Conservation (phyloP, 2,888 invertebrate species). For the Ennomos fuscantarius region DNA sequence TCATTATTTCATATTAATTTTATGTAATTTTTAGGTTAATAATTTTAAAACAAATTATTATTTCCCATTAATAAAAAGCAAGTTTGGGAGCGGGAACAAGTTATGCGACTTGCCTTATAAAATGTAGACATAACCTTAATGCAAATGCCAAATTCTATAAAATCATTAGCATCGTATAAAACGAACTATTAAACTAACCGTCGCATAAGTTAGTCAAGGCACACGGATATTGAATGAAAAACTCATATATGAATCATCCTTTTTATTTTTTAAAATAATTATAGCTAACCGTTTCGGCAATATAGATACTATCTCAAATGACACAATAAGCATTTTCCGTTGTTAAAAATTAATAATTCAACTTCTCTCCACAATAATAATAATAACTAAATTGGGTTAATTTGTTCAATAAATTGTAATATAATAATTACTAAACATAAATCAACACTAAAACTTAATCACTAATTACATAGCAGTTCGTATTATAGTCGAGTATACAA, state of each 20-base stretch:
- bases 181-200: too few relatives aligned
- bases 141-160: too few relatives aligned
- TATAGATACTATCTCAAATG: conserved; percentile 83
- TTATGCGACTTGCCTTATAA: too few relatives aligned
- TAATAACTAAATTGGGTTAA: conserved; percentile 73
- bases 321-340: conserved; percentile 84
- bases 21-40: too few relatives aligned
- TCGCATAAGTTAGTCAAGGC: too few relatives aligned
- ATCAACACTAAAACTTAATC: conserved; percentile 81
- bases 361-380: conserved; percentile 47
- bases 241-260: conserved; percentile 77
- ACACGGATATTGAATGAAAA: conserved; percentile 44
- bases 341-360: conserved; percentile 65
- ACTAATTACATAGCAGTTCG: conserved; percentile 75
- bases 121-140: too few relatives aligned
- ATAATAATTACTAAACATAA: conserved; percentile 60
- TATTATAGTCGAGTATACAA: conserved; percentile 72
- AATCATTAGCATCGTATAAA: too few relatives aligned
- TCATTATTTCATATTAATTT: too few relatives aligned
- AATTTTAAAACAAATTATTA: too few relatives aligned
- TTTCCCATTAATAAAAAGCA: too few relatives aligned
- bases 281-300: conserved; percentile 86
- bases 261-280: conserved; percentile 86
- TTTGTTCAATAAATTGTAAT: conserved; percentile 63
- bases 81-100: too few relatives aligned